These are phyloP conservation scores for Tringa solitaria DNA, from an alignment of 2,113 vertebrate species.

Conservation along the genomic window DNA sequence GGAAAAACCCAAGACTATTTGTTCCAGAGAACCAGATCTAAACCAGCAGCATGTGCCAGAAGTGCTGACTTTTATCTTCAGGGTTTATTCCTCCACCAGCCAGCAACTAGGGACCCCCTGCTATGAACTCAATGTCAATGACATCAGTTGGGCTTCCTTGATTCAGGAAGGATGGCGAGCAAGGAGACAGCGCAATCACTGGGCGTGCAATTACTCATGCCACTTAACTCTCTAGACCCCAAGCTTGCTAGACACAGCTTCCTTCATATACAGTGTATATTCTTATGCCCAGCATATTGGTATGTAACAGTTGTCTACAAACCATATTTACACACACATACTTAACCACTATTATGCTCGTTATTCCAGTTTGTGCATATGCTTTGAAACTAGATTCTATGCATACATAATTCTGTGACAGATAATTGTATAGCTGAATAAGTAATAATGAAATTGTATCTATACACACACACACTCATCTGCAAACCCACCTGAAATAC, in stretches of 20 bases:
- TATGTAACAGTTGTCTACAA: not conserved
- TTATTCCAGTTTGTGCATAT: not conserved
- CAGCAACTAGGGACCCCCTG: not conserved
- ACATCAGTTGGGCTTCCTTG: not conserved
- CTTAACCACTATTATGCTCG: not conserved
- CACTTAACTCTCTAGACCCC: not conserved
- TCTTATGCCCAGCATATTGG: not conserved
- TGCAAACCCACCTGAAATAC: not conserved
- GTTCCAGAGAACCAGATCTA: not conserved
- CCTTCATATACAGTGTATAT: not conserved
- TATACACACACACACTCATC: not conserved
- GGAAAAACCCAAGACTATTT: not conserved
- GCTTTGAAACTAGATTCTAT: not conserved
- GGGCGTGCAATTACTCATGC: not conserved
- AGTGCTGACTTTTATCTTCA: not conserved
- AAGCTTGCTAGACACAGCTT: accelerated
- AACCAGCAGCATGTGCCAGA: not conserved
- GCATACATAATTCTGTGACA: not conserved
- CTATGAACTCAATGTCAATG: not conserved
- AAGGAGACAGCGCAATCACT: not conserved
- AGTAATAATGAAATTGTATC: not conserved
- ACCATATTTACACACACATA: not conserved
- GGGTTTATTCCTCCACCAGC: not conserved
- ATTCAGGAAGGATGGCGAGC: not conserved
- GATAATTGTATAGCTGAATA: not conserved